A percentile compares a stretch with the other conserved stretches of the same genome.
These are phyloP conservation scores for Aviceda leuphotes DNA, from an alignment of 2,797 vertebrate species.

Conservation along the genomic window DNA sequence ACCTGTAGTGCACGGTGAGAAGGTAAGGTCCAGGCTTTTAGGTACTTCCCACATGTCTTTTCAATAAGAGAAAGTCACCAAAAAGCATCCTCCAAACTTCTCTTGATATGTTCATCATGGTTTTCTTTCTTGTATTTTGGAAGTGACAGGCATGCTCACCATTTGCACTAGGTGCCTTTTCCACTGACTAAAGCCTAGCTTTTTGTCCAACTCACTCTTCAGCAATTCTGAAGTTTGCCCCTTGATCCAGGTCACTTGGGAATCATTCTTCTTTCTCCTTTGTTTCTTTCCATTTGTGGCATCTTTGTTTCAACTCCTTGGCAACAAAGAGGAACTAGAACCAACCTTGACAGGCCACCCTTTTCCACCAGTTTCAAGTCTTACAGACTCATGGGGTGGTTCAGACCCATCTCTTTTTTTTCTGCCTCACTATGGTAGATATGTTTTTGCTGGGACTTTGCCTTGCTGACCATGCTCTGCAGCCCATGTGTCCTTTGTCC, in stretches of 20 bases:
- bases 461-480: background rate
- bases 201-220: background rate
- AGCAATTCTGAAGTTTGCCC: background rate
- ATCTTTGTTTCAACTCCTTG: background rate
- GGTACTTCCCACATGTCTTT: background rate
- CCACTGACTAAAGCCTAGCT: background rate
- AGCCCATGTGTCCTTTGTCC: background rate
- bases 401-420: background rate
- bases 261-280: background rate
- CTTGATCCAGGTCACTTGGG: background rate
- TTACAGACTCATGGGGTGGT: background rate
- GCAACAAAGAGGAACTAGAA: background rate
- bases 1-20: background rate
- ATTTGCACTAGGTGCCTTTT: background rate
- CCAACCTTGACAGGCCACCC: background rate
- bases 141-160: background rate
- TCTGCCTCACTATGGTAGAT: background rate
- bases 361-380: background rate
- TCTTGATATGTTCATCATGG: background rate
- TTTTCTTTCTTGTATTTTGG: background rate
- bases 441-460: background rate
- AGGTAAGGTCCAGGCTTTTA: background rate
- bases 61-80: background rate
- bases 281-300: background rate
- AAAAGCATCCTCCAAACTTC: background rate